Percentiles rank a stretch among this genome's conserved stretches.
These are phyloP conservation scores for Clarias pachynema DNA, from an alignment of 2,797 vertebrate species.

Conservation along the genomic window DNA sequence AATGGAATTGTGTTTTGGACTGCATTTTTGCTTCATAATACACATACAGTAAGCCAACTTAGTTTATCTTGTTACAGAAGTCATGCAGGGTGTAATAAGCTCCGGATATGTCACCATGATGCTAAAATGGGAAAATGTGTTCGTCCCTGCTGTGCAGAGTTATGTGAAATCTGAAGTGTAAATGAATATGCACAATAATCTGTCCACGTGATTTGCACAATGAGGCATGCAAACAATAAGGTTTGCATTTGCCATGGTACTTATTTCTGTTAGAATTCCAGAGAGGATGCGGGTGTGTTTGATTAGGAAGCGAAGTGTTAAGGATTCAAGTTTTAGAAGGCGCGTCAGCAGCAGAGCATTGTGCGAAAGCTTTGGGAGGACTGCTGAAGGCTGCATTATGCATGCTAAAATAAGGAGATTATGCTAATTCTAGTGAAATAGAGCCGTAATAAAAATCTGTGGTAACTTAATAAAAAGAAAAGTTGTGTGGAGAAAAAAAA, in stretches of 20 bases:
- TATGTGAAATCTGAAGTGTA: conserved; percentile 27
- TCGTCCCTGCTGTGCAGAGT: conserved; percentile 15
- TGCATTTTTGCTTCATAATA: conserved; percentile 3
- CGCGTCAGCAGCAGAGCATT: conserved; percentile 9
- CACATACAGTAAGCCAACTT: not conserved
- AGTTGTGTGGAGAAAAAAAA: not conserved
- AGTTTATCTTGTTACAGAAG: conserved; percentile 17
- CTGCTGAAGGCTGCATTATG: not conserved
- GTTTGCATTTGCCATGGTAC: conserved; percentile 16
- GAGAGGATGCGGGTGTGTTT: conserved; percentile 18
- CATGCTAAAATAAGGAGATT: conserved; percentile 4
- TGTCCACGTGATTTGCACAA: conserved; percentile 8
- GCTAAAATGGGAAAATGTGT: conserved; percentile 35
- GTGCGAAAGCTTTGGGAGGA: conserved; percentile 14
- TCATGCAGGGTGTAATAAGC: conserved; percentile 19
- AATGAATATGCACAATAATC: conserved; percentile 28
- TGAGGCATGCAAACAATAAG: not conserved
- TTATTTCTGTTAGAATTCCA: conserved; percentile 18
- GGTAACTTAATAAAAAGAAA: not conserved
- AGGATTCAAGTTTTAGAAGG: not conserved
- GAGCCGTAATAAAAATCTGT: conserved; percentile 1
- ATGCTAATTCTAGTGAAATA: conserved; percentile 24
- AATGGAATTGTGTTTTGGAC: not conserved
- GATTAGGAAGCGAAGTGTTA: conserved; percentile 12
- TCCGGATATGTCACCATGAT: conserved; percentile 18